Percentiles rank a stretch among this genome's conserved stretches.
phyloP scores from a whole-genome alignment of 2,113 vertebrate species.

The Corydoras maculifer region DNA sequence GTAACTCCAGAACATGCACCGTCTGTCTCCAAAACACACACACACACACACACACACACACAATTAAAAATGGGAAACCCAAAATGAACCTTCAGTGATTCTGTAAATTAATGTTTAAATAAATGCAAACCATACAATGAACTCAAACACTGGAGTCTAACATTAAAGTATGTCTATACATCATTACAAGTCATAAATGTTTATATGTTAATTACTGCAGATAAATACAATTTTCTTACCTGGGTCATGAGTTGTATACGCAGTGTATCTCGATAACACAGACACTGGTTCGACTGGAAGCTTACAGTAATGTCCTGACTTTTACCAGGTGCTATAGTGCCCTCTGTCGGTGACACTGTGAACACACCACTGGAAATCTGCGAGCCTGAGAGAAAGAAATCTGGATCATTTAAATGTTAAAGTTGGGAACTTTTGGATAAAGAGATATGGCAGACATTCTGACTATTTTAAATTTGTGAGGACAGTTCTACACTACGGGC shows the following conservation, averaged over 20 bases:
- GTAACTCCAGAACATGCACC: conserved; percentile 69
- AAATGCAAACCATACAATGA: not conserved
- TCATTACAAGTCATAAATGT: not conserved
- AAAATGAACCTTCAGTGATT: too few relatives aligned
- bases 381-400: conserved; percentile 64
- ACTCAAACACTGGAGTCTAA: not conserved
- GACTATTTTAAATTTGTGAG: too few relatives aligned
- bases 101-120: not conserved
- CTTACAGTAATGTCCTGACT: conserved; percentile 71
- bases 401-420: not conserved
- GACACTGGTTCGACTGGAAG: conserved; percentile 84
- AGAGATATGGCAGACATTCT: not conserved
- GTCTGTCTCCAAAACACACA: conserved; percentile 52
- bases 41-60: conserved; percentile 6
- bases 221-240: conserved; percentile 54
- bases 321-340: conserved; percentile 64
- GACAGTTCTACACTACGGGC: too few relatives aligned
- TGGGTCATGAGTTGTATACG: conserved; percentile 73
- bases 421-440: not conserved
- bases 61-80: too few relatives aligned
- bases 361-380: conserved; percentile 83
- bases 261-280: conserved; percentile 74
- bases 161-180: not conserved
- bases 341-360: conserved; percentile 67
- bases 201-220: not conserved